A percentile compares a stretch with the other conserved stretches of the same genome.
phyloP scores from a whole-genome alignment of 1,140 invertebrate genomes.

The Diploscapter pachys region DNA sequence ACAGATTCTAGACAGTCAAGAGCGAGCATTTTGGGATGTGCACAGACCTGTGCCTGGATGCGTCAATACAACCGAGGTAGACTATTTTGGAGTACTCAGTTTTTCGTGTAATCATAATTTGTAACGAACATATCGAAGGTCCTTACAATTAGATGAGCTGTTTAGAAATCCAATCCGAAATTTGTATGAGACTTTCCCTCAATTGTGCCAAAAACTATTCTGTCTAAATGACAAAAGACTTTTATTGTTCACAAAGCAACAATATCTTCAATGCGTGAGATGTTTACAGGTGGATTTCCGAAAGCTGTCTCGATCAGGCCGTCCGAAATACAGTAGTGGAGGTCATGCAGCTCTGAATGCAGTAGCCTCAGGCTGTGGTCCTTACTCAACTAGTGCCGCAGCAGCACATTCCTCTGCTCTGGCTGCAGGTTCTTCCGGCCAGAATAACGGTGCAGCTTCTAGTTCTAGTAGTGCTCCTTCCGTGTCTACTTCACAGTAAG shows the following conservation, averaged over 20 bases:
- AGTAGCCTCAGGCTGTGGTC: conserved; percentile 20
- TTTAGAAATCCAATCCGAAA: too few species aligned
- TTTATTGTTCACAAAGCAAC: conserved; percentile 65
- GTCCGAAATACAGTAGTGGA: conserved; percentile 62
- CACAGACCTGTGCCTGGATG: conserved; percentile 96
- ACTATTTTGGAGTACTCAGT: conserved; percentile 68
- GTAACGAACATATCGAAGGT: too few species aligned
- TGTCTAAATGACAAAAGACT: conserved; percentile 63
- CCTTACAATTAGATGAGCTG: too few species aligned
- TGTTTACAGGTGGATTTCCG: conserved; percentile 53
- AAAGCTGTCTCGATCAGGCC: conserved; percentile 82
- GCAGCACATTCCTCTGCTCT: conserved; percentile 23
- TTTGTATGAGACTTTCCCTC: too few species aligned
- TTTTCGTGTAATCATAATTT: conserved; percentile 10
- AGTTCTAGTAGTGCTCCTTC: conserved; percentile 28
- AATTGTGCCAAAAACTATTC: too few species aligned
- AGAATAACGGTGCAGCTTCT: conserved; percentile 8
- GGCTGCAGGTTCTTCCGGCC: too few species aligned
- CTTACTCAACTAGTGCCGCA: conserved; percentile 35
- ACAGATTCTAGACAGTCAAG: conserved; percentile 96
- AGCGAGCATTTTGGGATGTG: conserved; percentile 98
- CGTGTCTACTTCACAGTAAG: too few species aligned
- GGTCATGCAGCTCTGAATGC: conserved; percentile 41
- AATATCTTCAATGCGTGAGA: conserved; percentile 13
- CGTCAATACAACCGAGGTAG: conserved; percentile 96